Evolutionary conservation across 2,797 vertebrate genomes (phyloP), one percentile per base, ranked within the genome.

Genomic region (Takifugu rubripes): DNA sequence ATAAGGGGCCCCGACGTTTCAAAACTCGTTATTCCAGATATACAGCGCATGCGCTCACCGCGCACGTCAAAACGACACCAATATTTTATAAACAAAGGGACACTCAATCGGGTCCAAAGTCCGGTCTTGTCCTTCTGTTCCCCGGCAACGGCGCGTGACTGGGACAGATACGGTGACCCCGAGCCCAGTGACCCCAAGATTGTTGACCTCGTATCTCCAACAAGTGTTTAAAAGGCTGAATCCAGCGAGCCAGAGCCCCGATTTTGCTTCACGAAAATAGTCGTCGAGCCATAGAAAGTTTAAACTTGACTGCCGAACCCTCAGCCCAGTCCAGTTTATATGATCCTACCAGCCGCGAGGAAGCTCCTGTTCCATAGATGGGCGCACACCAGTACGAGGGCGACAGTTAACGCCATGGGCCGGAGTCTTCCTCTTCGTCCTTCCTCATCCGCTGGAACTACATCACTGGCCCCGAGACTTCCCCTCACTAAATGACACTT

Each of bases 141-240:
- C 74, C 62, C 53, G 59, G 76, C 61, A 74, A 74, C 78, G 70
- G 14, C 80, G 81, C 52, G 83, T 81, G 71, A 83, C 70, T 40
- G 57, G 31, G 31, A 9, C 31, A 3, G 31, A 29, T 33, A 63
- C 21, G 9, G 56, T 64, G 70, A 77, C 64, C 21, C 31, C 8
- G 31, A 7, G n/a, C 40, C 11, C 48, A 55, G 1, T 47, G 43
- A 52, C 59, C 68, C 47, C 40, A 61, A 54, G 73, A 14, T 43
- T 29, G 29, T 27, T 58, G 45, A 70, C 66, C 59, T 56, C 10
- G 46, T 14, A 25, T 8, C 46, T 4, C 10, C 46, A 25, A 11
- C 10, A 11, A 25, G 44, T 21, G 16, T 21, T 40, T 14, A 9
- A 33, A 33, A 29, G 27, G 36, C 36, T 42, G 36, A 42, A 1